phyloP scores from a whole-genome alignment of 2,888 invertebrate species.

The Macrophya annulata region DNA sequence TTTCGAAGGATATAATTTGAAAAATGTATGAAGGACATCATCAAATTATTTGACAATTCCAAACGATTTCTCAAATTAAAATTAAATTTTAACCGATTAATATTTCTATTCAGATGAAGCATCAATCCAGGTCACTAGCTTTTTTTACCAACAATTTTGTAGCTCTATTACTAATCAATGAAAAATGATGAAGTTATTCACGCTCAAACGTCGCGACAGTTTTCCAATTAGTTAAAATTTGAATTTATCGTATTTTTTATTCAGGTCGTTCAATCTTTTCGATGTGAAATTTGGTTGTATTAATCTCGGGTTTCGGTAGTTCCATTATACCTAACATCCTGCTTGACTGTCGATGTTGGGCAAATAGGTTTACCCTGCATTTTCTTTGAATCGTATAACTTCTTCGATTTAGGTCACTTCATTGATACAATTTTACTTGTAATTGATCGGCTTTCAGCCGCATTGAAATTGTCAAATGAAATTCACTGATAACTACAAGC shows the following conservation, averaged over 20 bases:
- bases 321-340: not conserved
- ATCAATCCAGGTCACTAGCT: not conserved
- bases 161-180: not conserved
- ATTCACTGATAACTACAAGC: not conserved
- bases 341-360: not conserved
- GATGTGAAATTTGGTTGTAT: not conserved
- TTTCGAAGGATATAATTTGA: too few relatives aligned
- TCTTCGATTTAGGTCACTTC: not conserved
- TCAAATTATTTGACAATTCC: too few relatives aligned
- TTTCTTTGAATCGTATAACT: not conserved
- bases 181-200: not conserved
- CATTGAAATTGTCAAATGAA: not conserved
- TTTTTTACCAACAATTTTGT: not conserved
- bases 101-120: not conserved
- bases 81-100: not conserved
- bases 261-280: too few relatives aligned
- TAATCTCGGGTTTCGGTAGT: not conserved
- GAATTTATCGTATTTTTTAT: not conserved
- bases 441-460: not conserved
- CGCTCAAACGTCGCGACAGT: not conserved
- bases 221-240: not conserved
- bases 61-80: not conserved
- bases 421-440: not conserved
- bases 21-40: too few relatives aligned
- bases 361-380: not conserved